phyloP scores from a whole-genome alignment of 1,140 invertebrate species.

The Psix sp. region DNA sequence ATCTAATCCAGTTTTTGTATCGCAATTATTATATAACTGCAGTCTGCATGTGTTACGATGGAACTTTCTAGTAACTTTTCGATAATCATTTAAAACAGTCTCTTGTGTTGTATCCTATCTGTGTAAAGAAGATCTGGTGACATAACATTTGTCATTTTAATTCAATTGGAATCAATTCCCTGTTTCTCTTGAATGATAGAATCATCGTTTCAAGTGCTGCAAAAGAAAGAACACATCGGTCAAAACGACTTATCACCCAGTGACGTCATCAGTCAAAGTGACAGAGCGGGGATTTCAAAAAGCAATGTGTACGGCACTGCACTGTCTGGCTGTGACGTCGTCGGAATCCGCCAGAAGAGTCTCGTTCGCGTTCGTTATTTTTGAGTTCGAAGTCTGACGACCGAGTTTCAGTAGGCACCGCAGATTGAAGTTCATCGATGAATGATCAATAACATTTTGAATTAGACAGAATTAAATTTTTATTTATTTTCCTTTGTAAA shows the following conservation, averaged over 20 bases:
- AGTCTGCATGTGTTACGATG: neutral
- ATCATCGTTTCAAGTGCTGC: no score
- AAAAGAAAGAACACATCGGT: no score
- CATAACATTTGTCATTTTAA: no score
- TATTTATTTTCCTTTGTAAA: no score
- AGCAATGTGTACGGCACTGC: constrained; percentile 12
- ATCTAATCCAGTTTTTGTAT: constrained; percentile 6
- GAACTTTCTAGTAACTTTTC: constrained; percentile 23
- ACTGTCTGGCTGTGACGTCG: constrained; percentile 36
- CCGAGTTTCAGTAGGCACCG: constrained; percentile 16
- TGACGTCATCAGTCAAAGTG: neutral
- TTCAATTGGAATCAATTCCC: no score
- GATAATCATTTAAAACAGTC: constrained; percentile 4
- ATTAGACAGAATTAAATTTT: no score
- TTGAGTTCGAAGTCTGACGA: constrained; percentile 54
- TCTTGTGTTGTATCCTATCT: constrained; percentile 3
- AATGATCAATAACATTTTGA: no score
- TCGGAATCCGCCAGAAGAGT: constrained; percentile 40
- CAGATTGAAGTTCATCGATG: constrained; percentile 31
- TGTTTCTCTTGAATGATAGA: no score
- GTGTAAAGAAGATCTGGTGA: constrained; percentile 21
- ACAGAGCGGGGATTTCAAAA: neutral
- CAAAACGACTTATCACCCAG: no score
- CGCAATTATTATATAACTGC: constrained; percentile 10
- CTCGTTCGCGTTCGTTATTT: constrained; percentile 34